These are phyloP conservation scores for Empis livida DNA, from an alignment of 2,888 invertebrate species.

Conservation along the genomic window DNA sequence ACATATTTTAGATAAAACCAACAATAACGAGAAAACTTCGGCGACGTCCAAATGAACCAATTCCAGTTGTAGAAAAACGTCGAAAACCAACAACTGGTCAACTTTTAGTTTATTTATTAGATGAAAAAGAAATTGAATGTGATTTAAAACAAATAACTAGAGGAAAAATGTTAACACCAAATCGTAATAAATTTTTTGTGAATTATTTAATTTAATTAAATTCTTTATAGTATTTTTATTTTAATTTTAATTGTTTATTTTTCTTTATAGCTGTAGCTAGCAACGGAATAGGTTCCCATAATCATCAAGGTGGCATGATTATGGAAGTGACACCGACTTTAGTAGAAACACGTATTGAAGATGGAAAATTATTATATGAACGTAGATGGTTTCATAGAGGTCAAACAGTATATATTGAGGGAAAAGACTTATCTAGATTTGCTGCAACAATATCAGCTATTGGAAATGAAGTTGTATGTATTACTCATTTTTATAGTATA, in stretches of 20 bases:
- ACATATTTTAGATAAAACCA: conserved; percentile 58
- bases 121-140: conserved; percentile 77
- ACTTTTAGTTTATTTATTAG: conserved; percentile 73
- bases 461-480: conserved; percentile 70
- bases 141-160: conserved; percentile 71
- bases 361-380: conserved; percentile 87
- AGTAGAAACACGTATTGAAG: conserved; percentile 81
- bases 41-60: conserved; percentile 85
- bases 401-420: conserved; percentile 83
- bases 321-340: conserved; percentile 32
- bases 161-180: conserved; percentile 41
- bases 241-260: conserved; percentile 8
- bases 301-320: background rate
- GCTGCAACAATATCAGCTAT: conserved; percentile 85
- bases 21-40: conserved; percentile 89
- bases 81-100: conserved; percentile 73
- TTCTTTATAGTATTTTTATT: background rate
- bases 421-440: conserved; percentile 71
- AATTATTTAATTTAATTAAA: too few relatives aligned
- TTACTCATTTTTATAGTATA: too few relatives aligned
- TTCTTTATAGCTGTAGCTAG: conserved; percentile 35
- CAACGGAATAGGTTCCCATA: conserved; percentile 24
- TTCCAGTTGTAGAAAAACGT: conserved; percentile 76
- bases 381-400: conserved; percentile 92
- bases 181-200: conserved; percentile 32